These are phyloP conservation scores for Pandemis heparana DNA, from an alignment of 2,888 invertebrate genomes.

Conservation along the genomic window DNA sequence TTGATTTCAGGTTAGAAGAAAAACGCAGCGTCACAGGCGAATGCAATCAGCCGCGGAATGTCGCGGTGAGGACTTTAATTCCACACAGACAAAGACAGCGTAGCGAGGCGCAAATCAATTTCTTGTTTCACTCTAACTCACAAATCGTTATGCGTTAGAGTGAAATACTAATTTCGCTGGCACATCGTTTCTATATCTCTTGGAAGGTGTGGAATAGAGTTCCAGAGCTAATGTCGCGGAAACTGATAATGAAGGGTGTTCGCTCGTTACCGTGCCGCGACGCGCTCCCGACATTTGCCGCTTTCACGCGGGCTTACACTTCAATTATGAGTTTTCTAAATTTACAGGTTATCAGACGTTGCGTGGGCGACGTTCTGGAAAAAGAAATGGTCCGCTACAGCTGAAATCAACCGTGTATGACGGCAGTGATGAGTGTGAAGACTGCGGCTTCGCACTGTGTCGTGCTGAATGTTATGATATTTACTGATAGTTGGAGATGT, in stretches of 20 bases:
- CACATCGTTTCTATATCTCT: neutral
- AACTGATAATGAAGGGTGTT: constrained; percentile 60
- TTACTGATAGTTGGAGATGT: too few relatives aligned
- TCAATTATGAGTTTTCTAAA: constrained; percentile 26
- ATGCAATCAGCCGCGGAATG: constrained; percentile 35
- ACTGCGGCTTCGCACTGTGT: neutral
- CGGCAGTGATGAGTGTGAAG: neutral
- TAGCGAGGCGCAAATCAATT: neutral
- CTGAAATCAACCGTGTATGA: neutral
- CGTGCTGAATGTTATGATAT: neutral
- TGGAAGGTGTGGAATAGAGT: constrained; percentile 4
- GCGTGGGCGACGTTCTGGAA: constrained; percentile 14
- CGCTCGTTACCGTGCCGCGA: constrained; percentile 32
- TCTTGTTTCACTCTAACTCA: neutral
- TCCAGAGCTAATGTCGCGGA: constrained; percentile 54
- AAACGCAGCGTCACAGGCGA: constrained; percentile 32
- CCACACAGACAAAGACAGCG: neutral
- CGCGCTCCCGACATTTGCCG: constrained; percentile 36
- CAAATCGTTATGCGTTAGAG: neutral
- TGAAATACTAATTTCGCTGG: neutral
- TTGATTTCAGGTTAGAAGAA: constrained; percentile 1
- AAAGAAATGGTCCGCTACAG: neutral
- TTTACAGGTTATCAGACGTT: constrained; percentile 14
- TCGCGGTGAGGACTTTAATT: constrained; percentile 18
- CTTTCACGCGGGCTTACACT: constrained; percentile 33